Conservation (phyloP, 1,140 invertebrate species). For the Philaenus spumarius region DNA sequence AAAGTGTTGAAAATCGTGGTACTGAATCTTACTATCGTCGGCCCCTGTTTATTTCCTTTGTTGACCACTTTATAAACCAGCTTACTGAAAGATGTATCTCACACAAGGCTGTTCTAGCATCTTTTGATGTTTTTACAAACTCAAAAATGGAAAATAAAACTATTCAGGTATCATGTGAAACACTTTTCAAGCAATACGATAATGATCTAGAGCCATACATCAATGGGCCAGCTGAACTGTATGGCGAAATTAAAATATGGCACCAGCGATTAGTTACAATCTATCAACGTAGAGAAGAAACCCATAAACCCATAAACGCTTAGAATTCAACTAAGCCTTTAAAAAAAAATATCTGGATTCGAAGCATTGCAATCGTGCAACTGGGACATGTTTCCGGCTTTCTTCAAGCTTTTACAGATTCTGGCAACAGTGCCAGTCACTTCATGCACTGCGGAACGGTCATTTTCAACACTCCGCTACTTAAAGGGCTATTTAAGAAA, state of each 20-base stretch:
- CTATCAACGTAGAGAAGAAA: neutral
- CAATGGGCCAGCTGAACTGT: neutral
- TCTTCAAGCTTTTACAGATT: constrained; percentile 5
- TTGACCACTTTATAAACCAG: neutral
- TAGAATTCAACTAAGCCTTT: too few relatives aligned
- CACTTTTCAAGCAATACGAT: too few relatives aligned
- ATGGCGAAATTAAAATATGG: neutral
- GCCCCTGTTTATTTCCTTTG: neutral
- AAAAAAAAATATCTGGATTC: neutral
- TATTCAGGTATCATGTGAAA: too few relatives aligned
- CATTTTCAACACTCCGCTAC: too few relatives aligned
- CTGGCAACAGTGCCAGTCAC: constrained; percentile 1
- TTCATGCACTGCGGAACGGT: constrained; percentile 14
- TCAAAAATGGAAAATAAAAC: too few relatives aligned
- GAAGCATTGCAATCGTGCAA: neutral
- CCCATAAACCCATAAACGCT: too few relatives aligned
- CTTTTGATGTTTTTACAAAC: neutral
- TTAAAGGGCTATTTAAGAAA: constrained; percentile 17
- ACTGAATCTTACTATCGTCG: neutral
- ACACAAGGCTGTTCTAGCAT: neutral
- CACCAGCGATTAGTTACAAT: neutral
- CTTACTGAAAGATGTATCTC: neutral
- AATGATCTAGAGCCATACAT: too few relatives aligned
- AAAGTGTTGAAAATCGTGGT: neutral
- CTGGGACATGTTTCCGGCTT: neutral